Evolutionary conservation across 1,140 invertebrate species (phyloP).

Genomic region (Megathymus violae): DNA sequence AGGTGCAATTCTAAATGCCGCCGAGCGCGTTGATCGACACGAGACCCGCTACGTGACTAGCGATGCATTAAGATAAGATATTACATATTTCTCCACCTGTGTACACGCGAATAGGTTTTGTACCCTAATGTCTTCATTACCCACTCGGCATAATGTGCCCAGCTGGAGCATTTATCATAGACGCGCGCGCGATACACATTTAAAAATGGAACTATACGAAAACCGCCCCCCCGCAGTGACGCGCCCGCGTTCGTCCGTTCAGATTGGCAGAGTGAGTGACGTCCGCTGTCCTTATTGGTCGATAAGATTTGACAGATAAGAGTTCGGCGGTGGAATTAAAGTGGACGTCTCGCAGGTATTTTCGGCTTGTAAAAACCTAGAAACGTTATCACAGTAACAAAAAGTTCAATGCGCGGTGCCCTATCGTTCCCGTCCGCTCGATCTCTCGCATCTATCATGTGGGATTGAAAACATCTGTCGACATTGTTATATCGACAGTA

Average conservation of each 20-base stretch:
- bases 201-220: slow-evolving; percentile 69
- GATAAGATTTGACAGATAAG: slow-evolving; percentile 80
- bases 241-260: slow-evolving; percentile 52
- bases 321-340: slow-evolving; percentile 66
- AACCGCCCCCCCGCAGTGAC: slow-evolving; percentile 68
- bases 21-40: slow-evolving; percentile 41
- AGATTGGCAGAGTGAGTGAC: slow-evolving; percentile 80
- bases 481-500: slow-evolving; percentile 45
- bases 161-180: slow-evolving; percentile 42
- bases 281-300: slow-evolving; percentile 76
- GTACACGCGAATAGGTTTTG: slow-evolving; percentile 33
- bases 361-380: slow-evolving; percentile 70
- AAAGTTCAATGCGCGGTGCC: slow-evolving; percentile 43
- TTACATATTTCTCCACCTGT: slow-evolving; percentile 68
- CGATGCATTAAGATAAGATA: slow-evolving; percentile 67
- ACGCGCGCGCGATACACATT: slow-evolving; percentile 72
- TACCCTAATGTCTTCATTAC: slow-evolving; percentile 68
- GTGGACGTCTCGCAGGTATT: slow-evolving; percentile 64
- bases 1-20: slow-evolving; percentile 37
- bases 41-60: slow-evolving; percentile 55
- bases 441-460: slow-evolving; percentile 55
- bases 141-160: slow-evolving; percentile 25
- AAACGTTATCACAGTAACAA: slow-evolving; percentile 70
- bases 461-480: slow-evolving; percentile 72
- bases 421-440: slow-evolving; percentile 40